These are phyloP conservation scores for Pseudopleuronectes americanus DNA, from an alignment of 2,797 vertebrate genomes.

Conservation along the genomic window DNA sequence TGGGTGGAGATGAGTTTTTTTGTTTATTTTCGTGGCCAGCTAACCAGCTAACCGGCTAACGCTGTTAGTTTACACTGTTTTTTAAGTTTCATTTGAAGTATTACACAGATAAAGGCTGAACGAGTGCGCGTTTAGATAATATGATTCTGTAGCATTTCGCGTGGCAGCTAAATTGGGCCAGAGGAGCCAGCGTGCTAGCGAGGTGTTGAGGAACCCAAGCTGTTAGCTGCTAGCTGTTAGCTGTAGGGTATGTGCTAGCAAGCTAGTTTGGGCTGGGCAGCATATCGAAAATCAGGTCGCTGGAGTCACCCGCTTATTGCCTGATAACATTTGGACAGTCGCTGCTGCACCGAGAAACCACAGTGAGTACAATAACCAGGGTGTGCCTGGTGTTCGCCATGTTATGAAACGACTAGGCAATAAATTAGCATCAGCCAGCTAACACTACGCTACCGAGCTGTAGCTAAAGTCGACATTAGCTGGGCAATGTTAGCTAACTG, in stretches of 20 bases:
- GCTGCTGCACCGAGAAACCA: constrained; percentile 1
- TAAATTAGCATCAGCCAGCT: constrained; percentile 20
- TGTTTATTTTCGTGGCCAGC: constrained; percentile 76
- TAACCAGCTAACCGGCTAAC: constrained; percentile 2
- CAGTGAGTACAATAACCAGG: constrained; percentile 35
- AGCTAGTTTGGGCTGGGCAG: constrained; percentile 1
- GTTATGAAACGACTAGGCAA: not conserved
- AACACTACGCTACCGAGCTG: not conserved
- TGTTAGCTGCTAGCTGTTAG: constrained; percentile 63
- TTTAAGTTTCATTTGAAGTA: not conserved
- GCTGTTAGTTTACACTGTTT: not conserved
- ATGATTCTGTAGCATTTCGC: not conserved
- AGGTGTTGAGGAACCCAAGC: constrained; percentile 53
- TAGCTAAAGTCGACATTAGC: constrained; percentile 16
- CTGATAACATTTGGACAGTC: not conserved
- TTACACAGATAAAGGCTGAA: not conserved
- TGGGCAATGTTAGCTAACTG: not conserved
- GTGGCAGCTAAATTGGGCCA: not conserved
- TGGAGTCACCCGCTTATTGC: not conserved
- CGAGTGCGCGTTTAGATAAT: not conserved
- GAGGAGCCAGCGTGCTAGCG: constrained; percentile 32
- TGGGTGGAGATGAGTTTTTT: constrained; percentile 63
- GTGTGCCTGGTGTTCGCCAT: not conserved
- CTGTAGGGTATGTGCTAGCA: constrained; percentile 23
- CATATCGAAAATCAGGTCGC: not conserved